Percentiles rank a stretch among this genome's conserved stretches.
These are phyloP conservation scores for Tenthredo livida DNA, from an alignment of 2,888 invertebrate species.

Conservation along the genomic window DNA sequence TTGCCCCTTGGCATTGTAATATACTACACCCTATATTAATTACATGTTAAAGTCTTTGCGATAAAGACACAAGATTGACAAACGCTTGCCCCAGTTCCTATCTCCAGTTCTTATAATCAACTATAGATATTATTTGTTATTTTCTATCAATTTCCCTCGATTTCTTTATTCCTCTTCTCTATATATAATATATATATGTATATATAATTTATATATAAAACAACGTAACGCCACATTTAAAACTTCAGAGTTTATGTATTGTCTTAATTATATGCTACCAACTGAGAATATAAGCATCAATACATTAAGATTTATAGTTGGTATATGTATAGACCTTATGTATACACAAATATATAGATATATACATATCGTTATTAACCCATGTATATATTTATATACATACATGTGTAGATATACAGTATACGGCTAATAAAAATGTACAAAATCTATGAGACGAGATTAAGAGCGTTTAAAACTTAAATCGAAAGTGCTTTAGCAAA, in stretches of 20 bases:
- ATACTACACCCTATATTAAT: not conserved
- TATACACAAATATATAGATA: conserved; percentile 56
- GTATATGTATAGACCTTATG: conserved; percentile 58
- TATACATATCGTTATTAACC: not conserved
- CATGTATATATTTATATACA: conserved; percentile 38
- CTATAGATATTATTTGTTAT: conserved; percentile 20
- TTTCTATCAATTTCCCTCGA: not conserved
- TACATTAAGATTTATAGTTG: conserved; percentile 61
- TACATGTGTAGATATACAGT: conserved; percentile 54
- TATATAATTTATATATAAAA: conserved; percentile 56
- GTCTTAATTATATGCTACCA: conserved; percentile 64
- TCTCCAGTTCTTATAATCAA: not conserved
- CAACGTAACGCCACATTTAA: conserved; percentile 56
- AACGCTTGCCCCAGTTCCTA: not conserved
- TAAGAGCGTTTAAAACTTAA: conserved; percentile 21
- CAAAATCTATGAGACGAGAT: conserved; percentile 65
- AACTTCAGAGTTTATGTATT: conserved; percentile 62
- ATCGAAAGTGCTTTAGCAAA: conserved; percentile 22
- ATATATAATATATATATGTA: conserved; percentile 24
- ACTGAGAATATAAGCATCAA: conserved; percentile 65
- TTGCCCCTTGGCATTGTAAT: not conserved
- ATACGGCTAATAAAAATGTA: conserved; percentile 66
- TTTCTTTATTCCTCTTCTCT: conserved; percentile 10
- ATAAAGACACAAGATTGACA: conserved; percentile 38
- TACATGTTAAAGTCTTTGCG: conserved; percentile 1